Evolutionary conservation across 2,888 invertebrate species (phyloP), one percentile per base, ranked within the genome.

Genomic region (Trichopoda pennipes): DNA sequence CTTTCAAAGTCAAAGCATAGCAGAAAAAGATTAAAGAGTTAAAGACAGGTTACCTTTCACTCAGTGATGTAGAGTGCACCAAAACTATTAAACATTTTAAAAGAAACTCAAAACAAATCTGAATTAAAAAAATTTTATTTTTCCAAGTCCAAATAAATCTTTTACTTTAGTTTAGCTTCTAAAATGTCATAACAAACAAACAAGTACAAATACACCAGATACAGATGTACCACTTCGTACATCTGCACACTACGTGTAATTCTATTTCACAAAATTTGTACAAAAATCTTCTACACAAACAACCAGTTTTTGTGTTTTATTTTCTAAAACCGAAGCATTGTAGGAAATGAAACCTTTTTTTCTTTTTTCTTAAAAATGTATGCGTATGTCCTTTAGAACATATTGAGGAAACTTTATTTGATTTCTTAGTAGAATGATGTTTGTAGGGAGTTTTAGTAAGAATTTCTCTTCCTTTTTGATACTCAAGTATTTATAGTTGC

Each of bases 241-340:
- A n/a, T n/a, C n/a, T n/a, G n/a, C 21, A 64, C 23, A 74, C 23
- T 23, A 74, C 44, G 35, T 64, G 49, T 17, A 51, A 60, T 58
- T 75, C 42, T 63, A 63, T 77, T 47, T 69, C 61, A 70, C 61
- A n/a, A 42, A 72, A 17, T 61, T 28, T 55, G 53, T 51, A 3
- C 35, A 16, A 38, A 0, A 28, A 10, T 28, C 9, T 16, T 4
- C 19, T 19, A 35, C 28, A 17, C 17, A 16, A 17, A 12, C 47
- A 19, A 32, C 16, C 10, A 6, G 3, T 44, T 61, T 61, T 63
- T 28, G 32, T 49, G 0, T 21, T 16, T 32, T 17, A 4, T 12
- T 47, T 28, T 49, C 19, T 32, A 28, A n/a, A 44, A 17, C 44
- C 32, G n/a, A 17, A 32, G 23, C 21, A 23, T 42, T n/a, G 55